Evolutionary conservation across 2,888 invertebrate genomes (phyloP).

Genomic region (Tridacna crocea): DNA sequence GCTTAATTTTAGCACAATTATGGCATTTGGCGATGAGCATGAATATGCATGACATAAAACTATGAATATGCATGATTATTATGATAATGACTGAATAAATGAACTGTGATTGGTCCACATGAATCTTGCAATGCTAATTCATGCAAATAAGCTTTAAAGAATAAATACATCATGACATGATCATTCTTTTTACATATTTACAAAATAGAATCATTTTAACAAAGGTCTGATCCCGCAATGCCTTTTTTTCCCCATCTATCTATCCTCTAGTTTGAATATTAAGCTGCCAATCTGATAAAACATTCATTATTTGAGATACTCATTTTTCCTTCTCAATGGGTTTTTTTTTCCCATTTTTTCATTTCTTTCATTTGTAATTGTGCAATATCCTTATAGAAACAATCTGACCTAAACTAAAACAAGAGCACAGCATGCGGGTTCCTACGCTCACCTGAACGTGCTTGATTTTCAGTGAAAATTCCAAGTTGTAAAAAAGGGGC

Average conservation of each 20-base stretch:
- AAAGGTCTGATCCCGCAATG: neutral
- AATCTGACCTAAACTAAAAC: too few species aligned
- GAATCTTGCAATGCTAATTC: neutral
- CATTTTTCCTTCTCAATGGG: too few species aligned
- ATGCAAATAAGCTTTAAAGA: conserved; percentile 3
- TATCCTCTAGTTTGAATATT: neutral
- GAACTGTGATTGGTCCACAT: conserved; percentile 20
- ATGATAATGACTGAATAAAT: neutral
- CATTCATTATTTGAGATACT: too few species aligned
- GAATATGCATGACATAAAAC: conserved; percentile 14
- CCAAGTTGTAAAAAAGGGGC: too few species aligned
- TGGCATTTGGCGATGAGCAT: conserved; percentile 10
- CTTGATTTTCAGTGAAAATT: too few species aligned
- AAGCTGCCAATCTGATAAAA: too few species aligned
- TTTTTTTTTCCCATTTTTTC: too few species aligned
- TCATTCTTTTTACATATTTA: conserved; percentile 19
- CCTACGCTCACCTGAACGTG: too few species aligned
- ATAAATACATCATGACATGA: conserved; percentile 20
- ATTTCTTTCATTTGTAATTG: too few species aligned
- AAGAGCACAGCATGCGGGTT: too few species aligned
- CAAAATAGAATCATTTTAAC: neutral
- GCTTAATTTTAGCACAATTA: conserved; percentile 21
- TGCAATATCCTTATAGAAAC: too few species aligned
- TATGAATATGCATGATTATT: conserved; percentile 15
- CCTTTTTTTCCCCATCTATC: neutral